Evolutionary conservation across 2,888 invertebrate genomes (phyloP), one percentile per base, ranked within the genome.

Genomic region (Odontocerum albicorne): DNA sequence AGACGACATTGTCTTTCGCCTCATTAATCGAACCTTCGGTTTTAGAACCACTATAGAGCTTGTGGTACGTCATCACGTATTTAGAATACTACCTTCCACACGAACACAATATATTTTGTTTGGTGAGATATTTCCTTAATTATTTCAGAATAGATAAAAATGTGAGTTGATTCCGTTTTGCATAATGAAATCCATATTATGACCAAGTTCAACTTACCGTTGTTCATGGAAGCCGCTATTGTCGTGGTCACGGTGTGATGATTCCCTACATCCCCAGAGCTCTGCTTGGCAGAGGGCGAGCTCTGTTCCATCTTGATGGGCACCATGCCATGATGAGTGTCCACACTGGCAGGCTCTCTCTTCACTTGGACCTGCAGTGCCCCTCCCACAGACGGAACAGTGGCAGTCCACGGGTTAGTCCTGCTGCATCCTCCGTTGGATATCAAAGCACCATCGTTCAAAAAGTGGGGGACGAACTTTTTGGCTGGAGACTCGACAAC

Each of bases 351-450:
- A 0, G 86, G 86, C 67, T 87, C 87, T 56, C 86, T 78, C 68
- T 87, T 87, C 53, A 87, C 83, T 64, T 82, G 79, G 45, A 82
- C 79, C 57, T 74, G 78, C 19, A 77, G 74, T 65, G 65, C 74
- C 71, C 69, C 55, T 75, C 70, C 12, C 75, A 76, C 13, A 13
- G 35, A 42, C 60, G 61, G 62, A 50, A 50, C 58, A 55, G 71
- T 69, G 13, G 46, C 65, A 64, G 63, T 68, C 85, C 85, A 86
- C 2, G 87, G 86, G 68, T 86, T 81, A 7, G 87, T 87, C 40
- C 87, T 75, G 67, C 86, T 86, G 68, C 87, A 87, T 1, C 87
- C 86, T 50, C 81, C 79, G 62, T 81, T 81, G 21, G 76, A 50
- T 33, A 39, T 40, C n/a, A 45, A 36, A n/a, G 38, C 42, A 8